These are phyloP conservation scores for Pithys albifrons DNA, from an alignment of 2,113 vertebrate species.

Conservation along the genomic window DNA sequence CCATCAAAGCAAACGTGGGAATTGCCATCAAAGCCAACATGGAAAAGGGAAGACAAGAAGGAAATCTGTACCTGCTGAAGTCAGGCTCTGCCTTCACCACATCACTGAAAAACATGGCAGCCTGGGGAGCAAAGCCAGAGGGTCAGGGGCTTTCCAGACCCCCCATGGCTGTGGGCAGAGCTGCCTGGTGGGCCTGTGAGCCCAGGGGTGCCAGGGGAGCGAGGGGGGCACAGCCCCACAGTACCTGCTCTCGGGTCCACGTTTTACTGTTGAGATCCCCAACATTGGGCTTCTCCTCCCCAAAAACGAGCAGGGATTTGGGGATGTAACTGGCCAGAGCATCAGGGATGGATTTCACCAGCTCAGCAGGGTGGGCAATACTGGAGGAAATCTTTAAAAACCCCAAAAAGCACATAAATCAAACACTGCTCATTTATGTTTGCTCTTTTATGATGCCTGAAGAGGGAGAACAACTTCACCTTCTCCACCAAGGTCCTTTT, in stretches of 20 bases:
- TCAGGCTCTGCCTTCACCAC: slow-evolving; percentile 4
- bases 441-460: neutral
- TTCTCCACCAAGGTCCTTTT: slow-evolving; percentile 50
- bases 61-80: slow-evolving; percentile 47
- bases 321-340: slow-evolving; percentile 48
- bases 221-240: neutral
- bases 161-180: neutral
- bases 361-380: neutral
- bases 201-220: neutral
- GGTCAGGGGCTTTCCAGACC: neutral
- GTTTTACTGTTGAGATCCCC: slow-evolving; percentile 52
- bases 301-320: slow-evolving; percentile 36
- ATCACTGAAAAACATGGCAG: slow-evolving; percentile 3
- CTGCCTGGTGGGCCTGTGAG: fast-evolving
- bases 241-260: slow-evolving; percentile 60
- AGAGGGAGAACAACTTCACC: neutral
- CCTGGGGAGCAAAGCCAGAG: slow-evolving; percentile 34
- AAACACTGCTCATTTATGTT: neutral
- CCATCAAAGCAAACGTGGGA: neutral
- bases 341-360: slow-evolving; percentile 35
- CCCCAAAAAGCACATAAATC: neutral
- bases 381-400: slow-evolving; percentile 31
- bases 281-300: slow-evolving; percentile 7
- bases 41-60: neutral
- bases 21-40: neutral